A percentile compares a stretch with the other conserved stretches of the same genome.
Conservation (phyloP, 2,113 vertebrate species). For the Alaudala cheleensis region DNA sequence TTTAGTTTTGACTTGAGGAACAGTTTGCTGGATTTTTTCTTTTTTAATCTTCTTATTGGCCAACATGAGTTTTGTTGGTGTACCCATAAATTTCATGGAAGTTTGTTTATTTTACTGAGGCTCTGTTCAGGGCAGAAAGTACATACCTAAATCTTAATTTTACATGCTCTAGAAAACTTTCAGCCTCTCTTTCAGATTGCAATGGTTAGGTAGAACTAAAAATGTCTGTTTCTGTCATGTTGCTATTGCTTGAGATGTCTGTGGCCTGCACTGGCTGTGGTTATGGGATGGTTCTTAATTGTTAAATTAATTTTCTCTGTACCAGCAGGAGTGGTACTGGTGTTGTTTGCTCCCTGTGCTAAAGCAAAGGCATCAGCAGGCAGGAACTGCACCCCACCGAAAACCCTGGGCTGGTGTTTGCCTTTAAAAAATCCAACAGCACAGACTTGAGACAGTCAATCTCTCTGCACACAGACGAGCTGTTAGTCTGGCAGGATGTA, state of each 20-base stretch:
- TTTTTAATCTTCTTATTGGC: neutral
- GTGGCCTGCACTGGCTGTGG: neutral
- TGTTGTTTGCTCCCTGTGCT: neutral
- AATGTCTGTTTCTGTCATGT: neutral
- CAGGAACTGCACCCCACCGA: neutral
- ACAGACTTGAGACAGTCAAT: neutral
- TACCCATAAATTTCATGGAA: neutral
- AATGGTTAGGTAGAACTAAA: neutral
- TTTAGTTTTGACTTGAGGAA: neutral
- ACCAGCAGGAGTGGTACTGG: neutral
- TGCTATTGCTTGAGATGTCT: accelerated
- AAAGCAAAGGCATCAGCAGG: neutral
- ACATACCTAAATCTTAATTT: neutral
- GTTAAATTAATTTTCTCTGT: neutral
- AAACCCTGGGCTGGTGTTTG: neutral
- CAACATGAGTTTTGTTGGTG: neutral
- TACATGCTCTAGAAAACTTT: neutral
- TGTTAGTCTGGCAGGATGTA: neutral
- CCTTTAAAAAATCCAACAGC: neutral
- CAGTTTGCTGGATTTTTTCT: neutral
- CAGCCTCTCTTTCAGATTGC: neutral
- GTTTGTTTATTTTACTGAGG: neutral
- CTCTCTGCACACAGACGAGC: neutral
- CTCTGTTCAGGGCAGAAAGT: neutral
- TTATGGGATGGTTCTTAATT: neutral